A percentile compares a stretch with the other conserved stretches of the same genome.
Conservation (phyloP, 2,888 invertebrate genomes). For the Drosophila neotestacea region DNA sequence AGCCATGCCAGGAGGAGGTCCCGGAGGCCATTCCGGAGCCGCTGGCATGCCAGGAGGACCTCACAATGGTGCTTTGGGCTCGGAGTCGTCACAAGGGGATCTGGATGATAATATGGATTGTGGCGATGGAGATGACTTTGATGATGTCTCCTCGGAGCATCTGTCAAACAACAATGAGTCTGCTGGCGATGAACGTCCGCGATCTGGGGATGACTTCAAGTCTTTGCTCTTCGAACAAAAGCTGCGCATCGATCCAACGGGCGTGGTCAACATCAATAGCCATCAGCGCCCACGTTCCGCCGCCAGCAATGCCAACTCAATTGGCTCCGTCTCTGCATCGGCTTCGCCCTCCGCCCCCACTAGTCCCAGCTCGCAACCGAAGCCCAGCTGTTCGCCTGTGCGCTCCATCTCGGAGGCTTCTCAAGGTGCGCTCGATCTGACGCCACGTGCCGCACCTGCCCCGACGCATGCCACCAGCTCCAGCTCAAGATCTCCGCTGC, state of each 20-base stretch:
- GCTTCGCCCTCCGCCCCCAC: conserved; percentile 75
- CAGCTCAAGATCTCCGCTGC: conserved; percentile 56
- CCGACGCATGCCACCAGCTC: conserved; percentile 26
- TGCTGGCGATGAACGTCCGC: conserved; percentile 79
- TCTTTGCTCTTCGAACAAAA: conserved; percentile 84
- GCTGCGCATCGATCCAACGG: conserved; percentile 82
- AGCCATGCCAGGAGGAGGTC: conserved; percentile 77
- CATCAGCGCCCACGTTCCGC: conserved; percentile 72
- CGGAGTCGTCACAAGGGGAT: conserved; percentile 85
- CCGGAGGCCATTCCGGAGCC: conserved; percentile 45
- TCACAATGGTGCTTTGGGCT: conserved; percentile 83
- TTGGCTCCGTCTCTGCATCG: conserved; percentile 74
- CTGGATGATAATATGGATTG: conserved; percentile 85
- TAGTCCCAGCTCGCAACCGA: conserved; percentile 74
- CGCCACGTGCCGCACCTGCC: conserved; percentile 86
- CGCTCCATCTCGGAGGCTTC: conserved; percentile 85
- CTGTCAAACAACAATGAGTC: conserved; percentile 83
- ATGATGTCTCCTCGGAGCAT: conserved; percentile 84
- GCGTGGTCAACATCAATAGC: conserved; percentile 73
- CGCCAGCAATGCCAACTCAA: conserved; percentile 76
- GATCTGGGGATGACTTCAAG: conserved; percentile 84
- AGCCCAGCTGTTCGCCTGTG: conserved; percentile 81
- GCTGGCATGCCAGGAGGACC: conserved; percentile 46
- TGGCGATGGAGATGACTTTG: conserved; percentile 84
- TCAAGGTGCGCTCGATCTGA: conserved; percentile 87